Conservation (phyloP, 1,140 invertebrate genomes). For the Panulirus ornatus region DNA sequence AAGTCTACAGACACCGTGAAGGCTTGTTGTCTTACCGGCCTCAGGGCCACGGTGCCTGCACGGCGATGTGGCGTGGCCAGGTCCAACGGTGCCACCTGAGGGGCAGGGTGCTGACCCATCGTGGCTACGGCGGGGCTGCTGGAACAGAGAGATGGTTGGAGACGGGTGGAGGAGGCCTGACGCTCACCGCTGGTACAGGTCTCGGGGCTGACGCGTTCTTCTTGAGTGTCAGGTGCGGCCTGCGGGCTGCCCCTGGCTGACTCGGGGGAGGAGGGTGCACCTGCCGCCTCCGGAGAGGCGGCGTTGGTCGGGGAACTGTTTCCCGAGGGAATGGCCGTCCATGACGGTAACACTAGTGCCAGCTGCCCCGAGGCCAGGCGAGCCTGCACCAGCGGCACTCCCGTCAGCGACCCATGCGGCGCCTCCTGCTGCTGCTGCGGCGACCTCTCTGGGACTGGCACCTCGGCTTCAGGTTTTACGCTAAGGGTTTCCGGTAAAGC, state of each 20-base stretch:
- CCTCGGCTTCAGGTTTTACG: conserved; percentile 19
- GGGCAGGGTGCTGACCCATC: conserved; percentile 7
- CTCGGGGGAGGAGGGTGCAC: conserved; percentile 59
- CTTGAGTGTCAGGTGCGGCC: neutral
- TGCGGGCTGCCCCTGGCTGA: conserved; percentile 55
- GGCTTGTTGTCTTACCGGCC: neutral
- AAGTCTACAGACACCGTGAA: neutral
- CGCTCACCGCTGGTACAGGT: neutral
- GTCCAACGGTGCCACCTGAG: conserved; percentile 57
- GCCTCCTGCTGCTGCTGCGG: conserved; percentile 12
- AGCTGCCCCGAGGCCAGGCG: conserved; percentile 36
- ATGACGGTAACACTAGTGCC: conserved; percentile 54
- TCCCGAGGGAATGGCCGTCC: conserved; percentile 37
- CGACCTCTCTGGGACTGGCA: neutral
- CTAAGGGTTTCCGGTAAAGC: conserved; percentile 2
- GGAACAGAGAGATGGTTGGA: neutral
- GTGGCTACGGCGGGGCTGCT: neutral
- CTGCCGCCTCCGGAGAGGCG: conserved; percentile 48
- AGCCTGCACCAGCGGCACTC: conserved; percentile 8
- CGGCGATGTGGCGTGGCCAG: conserved; percentile 59
- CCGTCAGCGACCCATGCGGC: neutral
- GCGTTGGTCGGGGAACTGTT: conserved; percentile 29
- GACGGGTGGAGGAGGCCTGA: neutral
- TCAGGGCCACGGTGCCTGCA: neutral
- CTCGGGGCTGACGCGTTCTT: neutral